phyloP scores from a whole-genome alignment of 2,888 invertebrate species.

The Stenichneumon culpator region DNA sequence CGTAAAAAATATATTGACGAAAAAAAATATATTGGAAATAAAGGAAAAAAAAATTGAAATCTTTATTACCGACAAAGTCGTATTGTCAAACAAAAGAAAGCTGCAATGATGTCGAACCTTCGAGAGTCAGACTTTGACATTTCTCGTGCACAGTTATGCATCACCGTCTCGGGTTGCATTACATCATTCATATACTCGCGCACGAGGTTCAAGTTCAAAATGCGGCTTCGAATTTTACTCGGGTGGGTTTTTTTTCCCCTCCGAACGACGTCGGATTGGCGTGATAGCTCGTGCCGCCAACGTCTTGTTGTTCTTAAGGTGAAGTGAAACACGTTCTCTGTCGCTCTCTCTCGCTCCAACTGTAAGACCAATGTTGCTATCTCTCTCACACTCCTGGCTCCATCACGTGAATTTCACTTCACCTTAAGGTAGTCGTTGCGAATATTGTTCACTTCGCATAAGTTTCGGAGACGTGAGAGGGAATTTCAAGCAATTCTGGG shows the following conservation, averaged over 20 bases:
- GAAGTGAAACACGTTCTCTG: too few species aligned
- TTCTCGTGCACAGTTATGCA: constrained; percentile 38
- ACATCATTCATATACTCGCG: constrained; percentile 35
- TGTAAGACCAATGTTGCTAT: too few species aligned
- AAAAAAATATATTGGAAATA: background rate
- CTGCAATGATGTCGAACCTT: background rate
- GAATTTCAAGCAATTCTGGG: too few species aligned
- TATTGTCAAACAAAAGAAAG: constrained; percentile 32
- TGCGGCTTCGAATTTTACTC: constrained; percentile 51
- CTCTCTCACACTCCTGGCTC: too few species aligned
- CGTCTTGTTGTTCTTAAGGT: background rate
- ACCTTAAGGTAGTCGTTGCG: too few species aligned
- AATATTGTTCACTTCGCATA: too few species aligned
- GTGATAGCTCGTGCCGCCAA: too few species aligned
- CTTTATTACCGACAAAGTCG: background rate
- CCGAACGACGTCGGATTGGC: background rate
- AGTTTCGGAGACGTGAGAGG: too few species aligned
- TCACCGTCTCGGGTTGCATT: constrained; percentile 21
- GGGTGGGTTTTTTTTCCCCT: constrained; percentile 26
- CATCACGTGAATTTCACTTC: too few species aligned
- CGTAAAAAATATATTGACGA: background rate
- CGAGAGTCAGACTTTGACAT: constrained; percentile 26
- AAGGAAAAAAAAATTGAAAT: background rate
- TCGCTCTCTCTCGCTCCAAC: too few species aligned
- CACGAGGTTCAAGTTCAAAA: constrained; percentile 54